phyloP scores from a whole-genome alignment of 2,888 invertebrate genomes.

The Cantharis rufa region DNA sequence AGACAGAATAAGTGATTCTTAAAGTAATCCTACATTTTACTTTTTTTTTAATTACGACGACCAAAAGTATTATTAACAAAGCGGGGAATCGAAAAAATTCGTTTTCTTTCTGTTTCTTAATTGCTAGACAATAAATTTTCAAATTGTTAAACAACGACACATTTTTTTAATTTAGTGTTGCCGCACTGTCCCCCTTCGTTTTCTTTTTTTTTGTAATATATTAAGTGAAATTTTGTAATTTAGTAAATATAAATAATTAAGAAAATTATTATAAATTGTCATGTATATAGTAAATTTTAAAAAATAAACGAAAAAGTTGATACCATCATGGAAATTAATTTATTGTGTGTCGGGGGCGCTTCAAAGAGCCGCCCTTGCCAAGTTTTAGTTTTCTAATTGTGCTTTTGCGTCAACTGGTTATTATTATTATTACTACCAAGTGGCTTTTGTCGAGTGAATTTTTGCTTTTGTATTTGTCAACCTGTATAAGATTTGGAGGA shows the following conservation, averaged over 20 bases:
- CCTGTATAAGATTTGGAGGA: slow-evolving; percentile 29
- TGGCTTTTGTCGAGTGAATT: slow-evolving; percentile 50
- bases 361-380: background rate
- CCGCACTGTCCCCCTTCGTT: background rate
- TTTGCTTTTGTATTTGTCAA: slow-evolving; percentile 40
- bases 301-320: slow-evolving; percentile 20
- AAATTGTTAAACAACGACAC: background rate
- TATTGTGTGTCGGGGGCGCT: background rate
- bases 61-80: slow-evolving; percentile 12
- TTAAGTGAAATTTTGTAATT: slow-evolving; percentile 45
- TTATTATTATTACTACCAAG: slow-evolving; percentile 39
- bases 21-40: background rate
- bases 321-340: background rate
- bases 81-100: background rate
- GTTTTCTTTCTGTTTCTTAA: slow-evolving; percentile 27
- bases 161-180: background rate
- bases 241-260: slow-evolving; percentile 32
- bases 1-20: background rate
- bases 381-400: slow-evolving; percentile 39
- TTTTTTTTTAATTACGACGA: slow-evolving; percentile 14
- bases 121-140: slow-evolving; percentile 33
- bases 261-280: slow-evolving; percentile 32
- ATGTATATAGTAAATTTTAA: slow-evolving; percentile 25
- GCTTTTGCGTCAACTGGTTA: slow-evolving; percentile 47
- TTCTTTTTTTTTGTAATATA: slow-evolving; percentile 17